phyloP scores from a whole-genome alignment of 2,888 invertebrate genomes.

The Pachliopta kotzebuea region DNA sequence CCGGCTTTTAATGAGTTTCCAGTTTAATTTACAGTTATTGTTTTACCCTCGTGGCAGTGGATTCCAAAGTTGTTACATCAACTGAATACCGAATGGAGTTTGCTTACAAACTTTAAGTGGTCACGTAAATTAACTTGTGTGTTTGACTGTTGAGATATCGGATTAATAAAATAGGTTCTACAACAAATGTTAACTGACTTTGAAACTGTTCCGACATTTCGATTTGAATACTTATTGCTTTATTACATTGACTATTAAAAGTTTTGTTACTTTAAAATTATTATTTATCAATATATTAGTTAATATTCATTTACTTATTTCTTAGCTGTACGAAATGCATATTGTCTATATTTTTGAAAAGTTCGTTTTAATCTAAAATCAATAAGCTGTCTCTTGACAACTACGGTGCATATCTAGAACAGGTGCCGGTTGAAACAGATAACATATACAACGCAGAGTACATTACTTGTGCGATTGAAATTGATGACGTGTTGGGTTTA shows the following conservation, averaged over 20 bases:
- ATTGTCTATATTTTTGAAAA: neutral
- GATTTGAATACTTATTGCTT: constrained; percentile 5
- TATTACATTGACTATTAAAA: neutral
- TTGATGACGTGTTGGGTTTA: constrained; percentile 1
- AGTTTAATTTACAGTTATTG: constrained; percentile 75
- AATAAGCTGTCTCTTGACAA: constrained; percentile 2
- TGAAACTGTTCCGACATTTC: constrained; percentile 4
- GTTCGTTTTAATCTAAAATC: neutral
- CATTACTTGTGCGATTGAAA: neutral
- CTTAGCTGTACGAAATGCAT: neutral
- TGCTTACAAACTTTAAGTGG: constrained; percentile 44
- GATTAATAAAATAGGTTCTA: constrained; percentile 20
- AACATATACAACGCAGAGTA: no score
- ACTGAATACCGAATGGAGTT: constrained; percentile 52
- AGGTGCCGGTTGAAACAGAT: neutral
- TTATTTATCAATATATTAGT: no score
- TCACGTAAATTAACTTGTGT: constrained; percentile 44
- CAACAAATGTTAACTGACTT: constrained; percentile 25
- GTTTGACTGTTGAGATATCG: constrained; percentile 29
- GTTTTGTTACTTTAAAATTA: no score
- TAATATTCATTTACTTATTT: no score
- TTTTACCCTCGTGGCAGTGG: constrained; percentile 60
- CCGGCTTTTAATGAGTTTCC: constrained; percentile 71
- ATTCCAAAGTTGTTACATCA: constrained; percentile 53
- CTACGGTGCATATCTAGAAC: neutral